phyloP scores from a whole-genome alignment of 2,888 invertebrate genomes.

The Chrysomela aeneicollis region DNA sequence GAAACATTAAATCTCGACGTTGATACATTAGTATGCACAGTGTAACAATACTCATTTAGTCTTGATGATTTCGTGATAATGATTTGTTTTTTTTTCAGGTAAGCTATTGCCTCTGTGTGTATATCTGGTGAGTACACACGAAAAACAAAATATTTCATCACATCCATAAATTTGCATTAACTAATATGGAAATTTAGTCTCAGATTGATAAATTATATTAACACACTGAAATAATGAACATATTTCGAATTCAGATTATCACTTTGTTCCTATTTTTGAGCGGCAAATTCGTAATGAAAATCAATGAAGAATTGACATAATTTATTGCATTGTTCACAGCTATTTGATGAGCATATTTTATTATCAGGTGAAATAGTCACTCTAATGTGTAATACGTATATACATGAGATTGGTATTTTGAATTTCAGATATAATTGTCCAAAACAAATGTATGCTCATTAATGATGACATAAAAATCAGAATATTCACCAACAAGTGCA shows the following conservation, averaged over 20 bases:
- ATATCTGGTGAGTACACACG: not conserved
- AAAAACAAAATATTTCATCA: no score
- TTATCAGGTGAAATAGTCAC: not conserved
- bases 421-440: no score
- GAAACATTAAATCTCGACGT: no score
- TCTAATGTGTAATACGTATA: no score
- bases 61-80: no score
- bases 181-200: not conserved
- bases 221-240: not conserved
- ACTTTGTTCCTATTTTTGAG: not conserved
- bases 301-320: not conserved
- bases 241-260: not conserved
- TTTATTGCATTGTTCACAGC: not conserved
- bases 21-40: no score
- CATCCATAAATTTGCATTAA: no score
- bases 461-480: no score
- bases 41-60: no score
- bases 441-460: no score
- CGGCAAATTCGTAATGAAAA: not conserved
- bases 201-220: not conserved
- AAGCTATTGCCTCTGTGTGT: not conserved
- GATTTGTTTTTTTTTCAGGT: not conserved
- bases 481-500: no score
- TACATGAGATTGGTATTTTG: no score
- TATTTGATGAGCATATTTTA: not conserved